Evolutionary conservation across 2,113 vertebrate species (phyloP).

Genomic region (Oreochromis aureus): DNA sequence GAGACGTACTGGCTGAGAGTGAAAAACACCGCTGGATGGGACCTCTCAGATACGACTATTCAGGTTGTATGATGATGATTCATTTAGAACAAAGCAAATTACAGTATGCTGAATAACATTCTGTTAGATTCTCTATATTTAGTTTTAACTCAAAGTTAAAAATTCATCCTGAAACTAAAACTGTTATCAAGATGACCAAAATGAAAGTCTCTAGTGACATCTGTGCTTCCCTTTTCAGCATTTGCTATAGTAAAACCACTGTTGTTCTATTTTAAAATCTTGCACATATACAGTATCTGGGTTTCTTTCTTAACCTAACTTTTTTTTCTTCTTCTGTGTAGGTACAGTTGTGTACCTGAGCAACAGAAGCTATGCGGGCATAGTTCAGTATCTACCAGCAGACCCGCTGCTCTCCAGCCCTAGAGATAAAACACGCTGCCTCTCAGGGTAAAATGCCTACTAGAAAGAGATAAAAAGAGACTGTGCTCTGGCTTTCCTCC

Average conservation of each 20-base stretch:
- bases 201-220: background rate
- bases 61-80: constrained; percentile 52
- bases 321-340: constrained; percentile 15
- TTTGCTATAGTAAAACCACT: background rate
- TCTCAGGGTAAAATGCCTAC: constrained; percentile 68
- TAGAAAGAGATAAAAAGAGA: background rate
- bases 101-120: background rate
- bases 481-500: background rate
- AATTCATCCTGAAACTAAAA: background rate
- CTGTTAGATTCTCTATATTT: background rate
- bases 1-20: constrained; percentile 76
- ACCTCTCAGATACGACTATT: constrained; percentile 77
- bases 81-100: background rate
- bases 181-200: background rate
- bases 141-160: background rate
- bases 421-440: constrained; percentile 75
- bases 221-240: background rate
- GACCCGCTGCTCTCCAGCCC: constrained; percentile 70
- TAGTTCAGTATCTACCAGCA: constrained; percentile 74
- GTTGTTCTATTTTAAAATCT: background rate
- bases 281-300: background rate
- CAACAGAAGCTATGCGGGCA: constrained; percentile 74
- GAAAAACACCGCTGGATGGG: constrained; percentile 82
- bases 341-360: constrained; percentile 72
- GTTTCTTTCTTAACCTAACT: background rate